phyloP scores from a whole-genome alignment of 2,888 invertebrate species.

The Pyrrhosoma nymphula region DNA sequence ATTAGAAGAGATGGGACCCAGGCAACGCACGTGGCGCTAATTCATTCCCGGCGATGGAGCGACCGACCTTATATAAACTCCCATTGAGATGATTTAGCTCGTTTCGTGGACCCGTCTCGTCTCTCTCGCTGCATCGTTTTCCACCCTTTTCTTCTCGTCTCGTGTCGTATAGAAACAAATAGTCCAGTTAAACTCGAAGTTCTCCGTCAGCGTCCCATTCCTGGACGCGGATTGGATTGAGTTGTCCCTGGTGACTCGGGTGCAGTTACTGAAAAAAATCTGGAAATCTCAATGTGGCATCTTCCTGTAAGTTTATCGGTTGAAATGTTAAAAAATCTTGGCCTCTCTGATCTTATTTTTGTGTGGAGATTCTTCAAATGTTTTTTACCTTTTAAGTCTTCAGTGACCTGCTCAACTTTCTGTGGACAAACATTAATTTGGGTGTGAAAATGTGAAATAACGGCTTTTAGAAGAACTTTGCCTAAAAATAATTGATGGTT shows the following conservation, averaged over 20 bases:
- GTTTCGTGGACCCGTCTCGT: neutral
- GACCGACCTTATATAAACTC: slow-evolving; percentile 3
- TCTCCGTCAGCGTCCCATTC: neutral
- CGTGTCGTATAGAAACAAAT: neutral
- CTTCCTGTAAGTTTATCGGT: no score
- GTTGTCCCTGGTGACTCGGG: neutral
- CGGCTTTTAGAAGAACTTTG: no score
- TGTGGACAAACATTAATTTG: no score
- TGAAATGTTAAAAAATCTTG: no score
- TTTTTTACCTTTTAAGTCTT: no score
- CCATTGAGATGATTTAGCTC: slow-evolving; percentile 24
- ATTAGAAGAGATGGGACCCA: neutral
- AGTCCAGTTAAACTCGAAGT: neutral
- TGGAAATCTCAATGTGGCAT: no score
- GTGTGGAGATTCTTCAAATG: no score
- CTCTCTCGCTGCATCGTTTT: neutral
- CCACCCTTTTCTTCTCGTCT: neutral
- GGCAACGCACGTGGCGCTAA: slow-evolving; percentile 12
- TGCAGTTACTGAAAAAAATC: no score
- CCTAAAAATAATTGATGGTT: no score
- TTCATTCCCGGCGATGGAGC: neutral
- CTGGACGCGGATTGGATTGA: neutral
- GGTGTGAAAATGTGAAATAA: no score
- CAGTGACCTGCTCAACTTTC: no score
- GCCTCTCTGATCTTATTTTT: no score